These are phyloP conservation scores for Corvus cornix DNA, from an alignment of 2,113 vertebrate genomes.

Conservation along the genomic window DNA sequence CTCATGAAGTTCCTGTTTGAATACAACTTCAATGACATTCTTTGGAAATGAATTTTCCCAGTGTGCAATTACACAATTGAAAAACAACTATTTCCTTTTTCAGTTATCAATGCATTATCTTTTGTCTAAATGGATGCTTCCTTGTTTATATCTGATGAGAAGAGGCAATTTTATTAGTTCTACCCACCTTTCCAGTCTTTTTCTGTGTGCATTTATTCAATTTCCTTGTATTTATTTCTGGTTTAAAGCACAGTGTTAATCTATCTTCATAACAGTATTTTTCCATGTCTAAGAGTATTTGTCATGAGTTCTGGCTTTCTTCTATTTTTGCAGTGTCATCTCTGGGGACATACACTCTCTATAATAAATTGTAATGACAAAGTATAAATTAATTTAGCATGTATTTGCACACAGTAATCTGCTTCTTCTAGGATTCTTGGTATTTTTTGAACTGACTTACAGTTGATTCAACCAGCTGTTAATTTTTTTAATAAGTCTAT, in stretches of 20 bases:
- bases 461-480: not conserved
- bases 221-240: not conserved
- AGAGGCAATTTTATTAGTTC: not conserved
- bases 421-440: not conserved
- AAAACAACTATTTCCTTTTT: not conserved
- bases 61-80: not conserved
- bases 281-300: not conserved
- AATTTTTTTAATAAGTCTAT: not conserved
- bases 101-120: not conserved
- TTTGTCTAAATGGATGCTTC: not conserved
- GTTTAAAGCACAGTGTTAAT: not conserved
- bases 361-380: slow-evolving; percentile 12
- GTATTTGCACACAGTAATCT: not conserved
- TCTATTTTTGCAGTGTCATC: slow-evolving; percentile 30
- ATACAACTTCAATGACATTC: not conserved
- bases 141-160: not conserved
- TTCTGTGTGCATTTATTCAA: not conserved
- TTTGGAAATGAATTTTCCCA: not conserved
- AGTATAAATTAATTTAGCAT: slow-evolving; percentile 51
- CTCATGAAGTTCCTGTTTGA: not conserved
- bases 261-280: not conserved
- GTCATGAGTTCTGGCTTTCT: not conserved
- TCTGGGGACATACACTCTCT: not conserved
- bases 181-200: not conserved
- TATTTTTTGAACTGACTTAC: slow-evolving; percentile 5